Evolutionary conservation across 2,888 invertebrate species (phyloP), one percentile per base, ranked within the genome.

Genomic region (Villa cingulata): DNA sequence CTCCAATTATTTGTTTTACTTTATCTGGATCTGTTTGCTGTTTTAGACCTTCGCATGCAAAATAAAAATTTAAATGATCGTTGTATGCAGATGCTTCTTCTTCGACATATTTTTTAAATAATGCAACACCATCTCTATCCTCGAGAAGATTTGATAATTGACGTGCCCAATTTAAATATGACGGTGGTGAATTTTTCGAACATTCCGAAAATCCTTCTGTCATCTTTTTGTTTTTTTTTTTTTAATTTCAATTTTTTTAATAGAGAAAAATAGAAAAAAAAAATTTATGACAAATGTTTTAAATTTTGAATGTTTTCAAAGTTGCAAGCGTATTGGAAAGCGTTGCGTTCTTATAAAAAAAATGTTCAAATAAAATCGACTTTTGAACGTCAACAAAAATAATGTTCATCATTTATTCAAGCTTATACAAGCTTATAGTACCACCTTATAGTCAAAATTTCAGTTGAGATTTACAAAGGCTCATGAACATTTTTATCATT

Each of bases 51-150:
- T 88, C 85, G 70, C 89, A 89, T 45, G 92, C 94, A 73, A 92
- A 94, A 81, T 89, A 92, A 74, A 95, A 95, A 70, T 86, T 82
- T 61, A 90, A 78, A 46, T 86, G 78, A 71, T 86, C 84, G 57
- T 83, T 81, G 70, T 85, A 81, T 62, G 79, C 76, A 54, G 77
- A 79, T 60, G 83, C 85, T 67, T 88, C 87, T 59, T 81, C 79
- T 65, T 81, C 77, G 61, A 88, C 78, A 72, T 84, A 88, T 70
- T 77, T 77, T 67, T 83, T 82, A 74, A 92, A 94, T 62, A 91
- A 74, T 52, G 83, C 80, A 57, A 90, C 86, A 51, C 95, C 95
- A 66, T 91, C 88, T 56, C 82, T 80, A 72, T 95, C 94, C 73
- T 86, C 82, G 59, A 95, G 77, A 57, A 95, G 74, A 62, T 81